Evolutionary conservation across 2,888 invertebrate genomes (phyloP), one percentile per base, ranked within the genome.

Genomic region (Flabesymbios commensalis): DNA sequence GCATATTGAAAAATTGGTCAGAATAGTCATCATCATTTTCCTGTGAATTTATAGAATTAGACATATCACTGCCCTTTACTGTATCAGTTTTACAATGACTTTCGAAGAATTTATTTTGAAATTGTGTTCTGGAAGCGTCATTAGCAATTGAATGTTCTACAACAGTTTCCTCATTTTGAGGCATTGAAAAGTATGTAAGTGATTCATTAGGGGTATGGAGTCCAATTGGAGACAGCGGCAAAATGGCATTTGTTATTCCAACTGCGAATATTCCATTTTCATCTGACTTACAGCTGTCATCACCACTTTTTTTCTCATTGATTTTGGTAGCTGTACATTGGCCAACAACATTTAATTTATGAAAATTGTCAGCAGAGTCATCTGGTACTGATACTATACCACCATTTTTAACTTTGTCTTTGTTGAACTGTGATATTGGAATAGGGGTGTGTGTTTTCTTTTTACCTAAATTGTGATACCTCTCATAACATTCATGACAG

Each of bases 401-500:
- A n/a, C n/a, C n/a, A n/a, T n/a, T n/a, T n/a, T n/a, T n/a, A n/a
- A n/a, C n/a, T n/a, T n/a, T n/a, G n/a, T n/a, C n/a, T n/a, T n/a
- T n/a, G n/a, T n/a, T n/a, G n/a, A n/a, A n/a, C n/a, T n/a, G n/a
- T n/a, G n/a, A n/a, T n/a, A n/a, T n/a, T n/a, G n/a, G n/a, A n/a
- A n/a, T n/a, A n/a, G n/a, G n/a, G n/a, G n/a, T 19, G 33, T 33
- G 53, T 5, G 22, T 43, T 42, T n/a, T 33, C 17, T 24, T 14
- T 14, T 2, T 32, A 10, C 4, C 59, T 39, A 36, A 53, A 51
- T 62, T 31, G 61, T 74, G 74, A 26, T 73, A 71, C n/a, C 64
- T 65, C 31, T 76, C 76, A 70, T 74, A 78, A 70, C 83, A 83
- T 24, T 73, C 73, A 64, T 72, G 73, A 67, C 83, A 83, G 57